Evolutionary conservation across 2,888 invertebrate genomes (phyloP).

Genomic region (Microctonus hyperodae): DNA sequence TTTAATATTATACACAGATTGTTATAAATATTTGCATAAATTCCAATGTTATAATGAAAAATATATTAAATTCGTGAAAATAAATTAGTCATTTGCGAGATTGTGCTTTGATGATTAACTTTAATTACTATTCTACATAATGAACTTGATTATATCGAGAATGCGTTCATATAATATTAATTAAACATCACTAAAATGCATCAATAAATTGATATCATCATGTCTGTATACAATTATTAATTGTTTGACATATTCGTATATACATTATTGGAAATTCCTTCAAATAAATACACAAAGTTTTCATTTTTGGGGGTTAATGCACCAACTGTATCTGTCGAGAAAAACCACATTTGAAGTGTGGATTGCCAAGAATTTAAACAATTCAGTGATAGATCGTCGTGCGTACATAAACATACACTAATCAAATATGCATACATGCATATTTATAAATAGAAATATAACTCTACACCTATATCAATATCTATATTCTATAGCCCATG

Average conservation of each 20-base stretch:
- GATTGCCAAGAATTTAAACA: constrained; percentile 32
- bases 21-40: too few species aligned
- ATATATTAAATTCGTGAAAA: too few species aligned
- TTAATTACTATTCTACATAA: too few species aligned
- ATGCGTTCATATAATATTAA: background rate
- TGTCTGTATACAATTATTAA: background rate
- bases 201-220: background rate
- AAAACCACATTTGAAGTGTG: constrained; percentile 18
- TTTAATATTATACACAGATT: too few species aligned
- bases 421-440: constrained; percentile 4
- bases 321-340: background rate
- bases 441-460: background rate
- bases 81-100: too few species aligned
- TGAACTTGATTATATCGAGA: background rate
- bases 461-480: background rate
- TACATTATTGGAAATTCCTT: background rate
- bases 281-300: constrained; percentile 5
- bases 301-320: background rate
- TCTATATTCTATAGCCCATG: background rate
- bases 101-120: too few species aligned
- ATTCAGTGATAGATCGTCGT: constrained; percentile 28
- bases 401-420: background rate
- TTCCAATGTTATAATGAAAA: too few species aligned
- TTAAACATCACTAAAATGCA: background rate
- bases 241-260: background rate